These are phyloP conservation scores for Artemia sinica DNA, from an alignment of 2,888 invertebrate species.

Conservation along the genomic window DNA sequence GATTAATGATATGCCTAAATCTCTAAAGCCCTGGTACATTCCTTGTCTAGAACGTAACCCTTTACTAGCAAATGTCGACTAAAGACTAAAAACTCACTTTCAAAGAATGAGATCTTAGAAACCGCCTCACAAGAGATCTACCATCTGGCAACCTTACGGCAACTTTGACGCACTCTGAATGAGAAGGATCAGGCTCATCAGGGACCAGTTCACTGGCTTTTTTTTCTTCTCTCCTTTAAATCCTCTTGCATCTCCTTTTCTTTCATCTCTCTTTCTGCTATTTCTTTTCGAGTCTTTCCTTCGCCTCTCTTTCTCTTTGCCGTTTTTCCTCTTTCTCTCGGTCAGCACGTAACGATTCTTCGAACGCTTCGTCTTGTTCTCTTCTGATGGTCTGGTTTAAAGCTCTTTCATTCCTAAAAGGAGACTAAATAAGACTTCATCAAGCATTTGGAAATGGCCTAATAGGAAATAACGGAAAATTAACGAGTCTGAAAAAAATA, in stretches of 20 bases:
- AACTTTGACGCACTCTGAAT: constrained; percentile 55
- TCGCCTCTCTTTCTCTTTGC: constrained; percentile 41
- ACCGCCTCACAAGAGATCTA: constrained; percentile 66
- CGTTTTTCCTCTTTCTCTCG: constrained; percentile 75
- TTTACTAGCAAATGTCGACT: neutral
- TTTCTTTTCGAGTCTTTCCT: constrained; percentile 36
- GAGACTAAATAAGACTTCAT: constrained; percentile 3
- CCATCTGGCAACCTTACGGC: constrained; percentile 84
- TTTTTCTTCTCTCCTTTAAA: constrained; percentile 29
- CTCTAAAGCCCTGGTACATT: no score
- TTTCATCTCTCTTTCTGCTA: constrained; percentile 35
- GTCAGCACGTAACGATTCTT: constrained; percentile 73
- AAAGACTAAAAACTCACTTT: constrained; percentile 41
- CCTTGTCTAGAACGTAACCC: no score
- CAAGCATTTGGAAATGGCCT: no score
- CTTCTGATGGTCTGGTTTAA: constrained; percentile 68
- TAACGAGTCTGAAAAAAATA: no score
- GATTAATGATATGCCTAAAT: no score
- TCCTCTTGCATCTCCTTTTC: constrained; percentile 34
- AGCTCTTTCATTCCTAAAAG: constrained; percentile 50
- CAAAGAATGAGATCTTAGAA: constrained; percentile 57
- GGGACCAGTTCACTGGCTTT: constrained; percentile 23
- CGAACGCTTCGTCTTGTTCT: constrained; percentile 84
- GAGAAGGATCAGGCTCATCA: constrained; percentile 24
- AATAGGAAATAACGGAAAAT: no score